Conservation (phyloP, 2,888 invertebrate genomes). For the Latrodectus hesperus region DNA sequence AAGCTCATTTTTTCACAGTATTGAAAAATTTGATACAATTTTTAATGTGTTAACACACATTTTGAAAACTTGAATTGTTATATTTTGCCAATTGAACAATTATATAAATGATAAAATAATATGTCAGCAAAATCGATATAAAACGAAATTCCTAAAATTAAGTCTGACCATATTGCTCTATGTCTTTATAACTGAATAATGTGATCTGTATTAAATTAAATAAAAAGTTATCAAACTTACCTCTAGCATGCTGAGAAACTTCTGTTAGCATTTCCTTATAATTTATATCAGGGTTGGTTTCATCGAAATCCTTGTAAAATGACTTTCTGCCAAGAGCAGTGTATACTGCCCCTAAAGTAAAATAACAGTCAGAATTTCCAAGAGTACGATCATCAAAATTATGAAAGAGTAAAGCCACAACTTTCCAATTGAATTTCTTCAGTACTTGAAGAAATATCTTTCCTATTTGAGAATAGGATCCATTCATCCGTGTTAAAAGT, state of each 20-base stretch:
- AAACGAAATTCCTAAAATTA: no score
- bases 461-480: constrained; percentile 79
- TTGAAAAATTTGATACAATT: no score
- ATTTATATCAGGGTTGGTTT: constrained; percentile 78
- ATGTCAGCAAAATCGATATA: no score
- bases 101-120: no score
- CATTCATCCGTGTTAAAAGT: constrained; percentile 88
- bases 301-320: constrained; percentile 80
- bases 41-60: no score
- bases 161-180: no score
- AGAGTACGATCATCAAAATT: constrained; percentile 80
- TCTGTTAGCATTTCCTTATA: constrained; percentile 80
- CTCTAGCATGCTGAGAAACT: constrained; percentile 81
- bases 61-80: no score
- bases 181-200: no score
- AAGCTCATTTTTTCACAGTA: no score
- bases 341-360: constrained; percentile 83
- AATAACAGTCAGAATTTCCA: constrained; percentile 83
- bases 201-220: no score
- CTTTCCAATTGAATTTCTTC: constrained; percentile 84
- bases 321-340: constrained; percentile 77
- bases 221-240: constrained; percentile 79
- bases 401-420: constrained; percentile 83
- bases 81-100: no score
- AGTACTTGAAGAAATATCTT: constrained; percentile 83